Evolutionary conservation across 2,113 vertebrate genomes (phyloP).

Genomic region (Muntiacus reevesi): DNA sequence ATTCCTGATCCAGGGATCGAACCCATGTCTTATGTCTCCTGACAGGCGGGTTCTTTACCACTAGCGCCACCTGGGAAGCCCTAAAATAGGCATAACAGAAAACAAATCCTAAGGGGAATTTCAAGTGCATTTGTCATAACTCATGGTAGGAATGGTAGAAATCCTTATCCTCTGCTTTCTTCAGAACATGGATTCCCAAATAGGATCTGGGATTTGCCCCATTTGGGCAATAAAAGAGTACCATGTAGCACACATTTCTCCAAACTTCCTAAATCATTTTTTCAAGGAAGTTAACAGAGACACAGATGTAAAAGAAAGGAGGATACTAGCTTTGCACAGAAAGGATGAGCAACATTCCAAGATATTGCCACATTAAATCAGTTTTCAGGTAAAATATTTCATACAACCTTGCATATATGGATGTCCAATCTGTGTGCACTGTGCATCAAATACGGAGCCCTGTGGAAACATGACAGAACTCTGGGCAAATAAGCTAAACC

Average conservation of each 20-base stretch:
- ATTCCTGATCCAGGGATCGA: neutral
- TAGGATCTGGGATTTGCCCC: neutral
- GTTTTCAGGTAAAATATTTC: slow-evolving; percentile 5
- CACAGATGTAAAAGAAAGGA: neutral
- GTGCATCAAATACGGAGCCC: neutral
- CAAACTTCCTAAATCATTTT: slow-evolving; percentile 7
- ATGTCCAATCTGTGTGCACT: neutral
- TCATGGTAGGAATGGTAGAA: neutral
- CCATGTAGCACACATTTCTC: neutral
- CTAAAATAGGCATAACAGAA: neutral
- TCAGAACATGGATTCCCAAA: neutral
- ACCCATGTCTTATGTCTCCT: neutral
- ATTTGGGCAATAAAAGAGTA: neutral
- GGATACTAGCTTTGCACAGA: neutral
- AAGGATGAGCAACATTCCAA: neutral
- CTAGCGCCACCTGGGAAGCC: neutral
- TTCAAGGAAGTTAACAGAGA: neutral
- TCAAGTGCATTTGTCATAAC: neutral
- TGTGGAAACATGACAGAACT: neutral
- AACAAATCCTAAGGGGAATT: neutral
- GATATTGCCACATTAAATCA: neutral
- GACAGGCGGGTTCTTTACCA: neutral
- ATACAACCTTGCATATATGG: neutral
- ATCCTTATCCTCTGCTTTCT: neutral
- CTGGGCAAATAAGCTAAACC: neutral